Conservation (phyloP, 2,888 invertebrate genomes). For the Phania funesta region DNA sequence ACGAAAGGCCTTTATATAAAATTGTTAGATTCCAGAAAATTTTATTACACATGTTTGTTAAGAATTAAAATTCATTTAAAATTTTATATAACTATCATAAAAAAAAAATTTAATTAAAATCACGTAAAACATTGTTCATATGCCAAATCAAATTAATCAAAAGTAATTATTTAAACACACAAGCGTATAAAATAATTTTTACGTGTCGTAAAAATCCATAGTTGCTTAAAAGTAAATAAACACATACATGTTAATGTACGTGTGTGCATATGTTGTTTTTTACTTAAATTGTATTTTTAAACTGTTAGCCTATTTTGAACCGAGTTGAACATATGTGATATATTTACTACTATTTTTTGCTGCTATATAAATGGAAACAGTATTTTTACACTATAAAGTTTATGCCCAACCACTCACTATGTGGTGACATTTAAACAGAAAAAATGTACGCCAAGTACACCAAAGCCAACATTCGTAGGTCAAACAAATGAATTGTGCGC, state of each 20-base stretch:
- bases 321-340: constrained; percentile 64
- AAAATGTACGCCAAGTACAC: constrained; percentile 55
- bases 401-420: constrained; percentile 66
- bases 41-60: too few species aligned
- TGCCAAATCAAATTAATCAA: too few species aligned
- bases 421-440: constrained; percentile 64
- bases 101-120: too few species aligned
- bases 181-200: too few species aligned
- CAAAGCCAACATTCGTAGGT: constrained; percentile 67
- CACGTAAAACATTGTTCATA: too few species aligned
- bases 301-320: constrained; percentile 40
- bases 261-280: too few species aligned
- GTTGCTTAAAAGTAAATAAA: constrained; percentile 34
- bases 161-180: too few species aligned
- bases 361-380: background rate
- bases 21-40: too few species aligned
- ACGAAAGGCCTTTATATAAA: too few species aligned
- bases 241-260: too few species aligned
- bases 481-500: constrained; percentile 61
- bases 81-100: too few species aligned
- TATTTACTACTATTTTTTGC: constrained; percentile 52
- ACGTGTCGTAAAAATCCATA: constrained; percentile 10
- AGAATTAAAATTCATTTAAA: too few species aligned
- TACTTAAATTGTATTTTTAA: constrained; percentile 18
- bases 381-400: constrained; percentile 57